Conservation (phyloP, 1,140 invertebrate genomes). For the Drosophila ananassae region DNA sequence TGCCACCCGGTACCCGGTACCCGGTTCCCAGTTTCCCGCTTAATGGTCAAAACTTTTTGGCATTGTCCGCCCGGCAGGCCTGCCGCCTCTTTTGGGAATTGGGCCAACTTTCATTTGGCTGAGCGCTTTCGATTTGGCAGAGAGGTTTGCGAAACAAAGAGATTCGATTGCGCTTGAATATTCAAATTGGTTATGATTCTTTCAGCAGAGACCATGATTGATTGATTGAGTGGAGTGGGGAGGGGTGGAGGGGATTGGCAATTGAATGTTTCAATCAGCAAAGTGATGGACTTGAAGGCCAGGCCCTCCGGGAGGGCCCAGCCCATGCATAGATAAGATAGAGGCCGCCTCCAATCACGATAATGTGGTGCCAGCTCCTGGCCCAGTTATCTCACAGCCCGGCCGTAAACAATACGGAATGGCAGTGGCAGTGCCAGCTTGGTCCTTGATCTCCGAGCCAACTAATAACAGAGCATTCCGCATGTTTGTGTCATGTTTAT, state of each 20-base stretch:
- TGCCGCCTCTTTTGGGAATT: conserved; percentile 4
- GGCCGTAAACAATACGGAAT: conserved; percentile 22
- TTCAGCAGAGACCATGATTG: conserved; percentile 18
- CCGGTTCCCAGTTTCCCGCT: neutral
- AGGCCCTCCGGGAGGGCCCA: neutral
- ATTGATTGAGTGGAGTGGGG: neutral
- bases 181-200: conserved; percentile 24
- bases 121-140: conserved; percentile 32
- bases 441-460: conserved; percentile 26
- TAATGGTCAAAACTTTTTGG: conserved; percentile 22
- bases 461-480: conserved; percentile 36
- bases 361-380: neutral
- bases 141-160: conserved; percentile 17
- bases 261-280: neutral
- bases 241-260: neutral
- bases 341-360: neutral
- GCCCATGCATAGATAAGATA: neutral
- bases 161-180: neutral
- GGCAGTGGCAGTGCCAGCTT: neutral
- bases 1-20: neutral
- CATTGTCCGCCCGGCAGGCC: conserved; percentile 1
- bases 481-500: conserved; percentile 70
- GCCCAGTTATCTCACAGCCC: conserved; percentile 1
- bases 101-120: conserved; percentile 13
- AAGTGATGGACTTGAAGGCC: neutral